These are phyloP conservation scores for Choreutis nemorana DNA, from an alignment of 2,888 invertebrate genomes.

Conservation along the genomic window DNA sequence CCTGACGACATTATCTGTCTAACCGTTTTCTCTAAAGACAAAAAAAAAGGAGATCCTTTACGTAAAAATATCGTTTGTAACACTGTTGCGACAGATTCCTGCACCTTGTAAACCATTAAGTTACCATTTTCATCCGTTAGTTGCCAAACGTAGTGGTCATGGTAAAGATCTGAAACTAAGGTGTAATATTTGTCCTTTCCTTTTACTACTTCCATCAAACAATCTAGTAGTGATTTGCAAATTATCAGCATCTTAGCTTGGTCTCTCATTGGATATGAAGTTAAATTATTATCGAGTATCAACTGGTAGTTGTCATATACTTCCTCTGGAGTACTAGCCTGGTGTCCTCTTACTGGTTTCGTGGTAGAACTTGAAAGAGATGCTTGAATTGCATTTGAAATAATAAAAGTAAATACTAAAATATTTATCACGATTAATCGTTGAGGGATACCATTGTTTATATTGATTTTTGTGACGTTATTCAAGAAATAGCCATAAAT, in stretches of 20 bases:
- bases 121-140: slow-evolving; percentile 16
- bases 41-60: slow-evolving; percentile 18
- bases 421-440: slow-evolving; percentile 16
- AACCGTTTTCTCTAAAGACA: slow-evolving; percentile 10
- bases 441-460: slow-evolving; percentile 13
- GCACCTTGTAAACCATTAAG: slow-evolving; percentile 13
- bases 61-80: slow-evolving; percentile 19
- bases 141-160: slow-evolving; percentile 13
- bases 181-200: slow-evolving; percentile 15
- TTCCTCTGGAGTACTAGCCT: slow-evolving; percentile 13
- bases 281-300: slow-evolving; percentile 6
- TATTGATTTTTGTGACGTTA: slow-evolving; percentile 12
- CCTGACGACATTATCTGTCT: slow-evolving; percentile 12
- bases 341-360: slow-evolving; percentile 16
- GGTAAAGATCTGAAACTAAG: slow-evolving; percentile 12
- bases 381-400: slow-evolving; percentile 21
- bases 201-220: slow-evolving; percentile 15
- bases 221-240: slow-evolving; percentile 17
- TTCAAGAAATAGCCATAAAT: slow-evolving; percentile 23
- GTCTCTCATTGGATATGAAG: slow-evolving; percentile 1
- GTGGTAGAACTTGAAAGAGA: slow-evolving; percentile 18
- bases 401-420: slow-evolving; percentile 18
- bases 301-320: slow-evolving; percentile 10
- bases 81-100: slow-evolving; percentile 11
- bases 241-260: neutral